Evolutionary conservation across 2,113 vertebrate species (phyloP).

Genomic region (Dicaeum eximium): DNA sequence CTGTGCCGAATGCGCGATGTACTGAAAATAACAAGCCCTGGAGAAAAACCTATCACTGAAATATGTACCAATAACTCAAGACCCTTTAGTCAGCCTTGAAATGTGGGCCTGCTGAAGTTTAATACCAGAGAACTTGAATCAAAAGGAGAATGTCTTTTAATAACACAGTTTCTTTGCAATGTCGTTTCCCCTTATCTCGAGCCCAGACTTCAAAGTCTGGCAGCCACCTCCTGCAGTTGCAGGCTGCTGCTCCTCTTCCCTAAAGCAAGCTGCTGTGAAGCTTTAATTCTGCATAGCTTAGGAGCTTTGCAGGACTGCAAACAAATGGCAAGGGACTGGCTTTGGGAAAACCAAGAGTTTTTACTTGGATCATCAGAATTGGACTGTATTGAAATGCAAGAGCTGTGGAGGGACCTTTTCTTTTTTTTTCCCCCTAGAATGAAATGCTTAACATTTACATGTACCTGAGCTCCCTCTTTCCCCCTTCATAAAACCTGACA

Average conservation of each 20-base stretch:
- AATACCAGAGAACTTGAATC: conserved; percentile 1
- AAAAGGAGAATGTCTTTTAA: conserved; percentile 37
- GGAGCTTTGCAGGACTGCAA: conserved; percentile 30
- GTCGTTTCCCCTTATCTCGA: conserved; percentile 1
- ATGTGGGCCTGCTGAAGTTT: conserved; percentile 14
- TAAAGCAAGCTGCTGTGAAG: conserved; percentile 25
- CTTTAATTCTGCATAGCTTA: conserved; percentile 26
- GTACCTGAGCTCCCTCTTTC: not conserved
- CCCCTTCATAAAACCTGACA: not conserved
- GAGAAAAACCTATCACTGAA: conserved; percentile 24
- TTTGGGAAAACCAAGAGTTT: conserved; percentile 7
- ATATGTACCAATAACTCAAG: conserved; percentile 38
- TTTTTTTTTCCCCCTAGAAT: not conserved
- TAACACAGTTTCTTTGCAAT: conserved; percentile 14
- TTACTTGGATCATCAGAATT: not conserved
- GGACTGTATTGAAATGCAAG: not conserved
- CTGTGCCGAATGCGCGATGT: not conserved
- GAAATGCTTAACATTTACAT: not conserved
- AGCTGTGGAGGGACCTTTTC: not conserved
- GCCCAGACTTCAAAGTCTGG: conserved; percentile 49
- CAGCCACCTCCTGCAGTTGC: conserved; percentile 8
- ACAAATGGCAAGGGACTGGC: not conserved
- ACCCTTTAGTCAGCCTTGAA: conserved; percentile 36
- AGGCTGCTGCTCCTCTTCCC: not conserved
- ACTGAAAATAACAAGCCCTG: conserved; percentile 23